phyloP scores from a whole-genome alignment of 2,888 invertebrate species.

The Pristionchus japonicus region DNA sequence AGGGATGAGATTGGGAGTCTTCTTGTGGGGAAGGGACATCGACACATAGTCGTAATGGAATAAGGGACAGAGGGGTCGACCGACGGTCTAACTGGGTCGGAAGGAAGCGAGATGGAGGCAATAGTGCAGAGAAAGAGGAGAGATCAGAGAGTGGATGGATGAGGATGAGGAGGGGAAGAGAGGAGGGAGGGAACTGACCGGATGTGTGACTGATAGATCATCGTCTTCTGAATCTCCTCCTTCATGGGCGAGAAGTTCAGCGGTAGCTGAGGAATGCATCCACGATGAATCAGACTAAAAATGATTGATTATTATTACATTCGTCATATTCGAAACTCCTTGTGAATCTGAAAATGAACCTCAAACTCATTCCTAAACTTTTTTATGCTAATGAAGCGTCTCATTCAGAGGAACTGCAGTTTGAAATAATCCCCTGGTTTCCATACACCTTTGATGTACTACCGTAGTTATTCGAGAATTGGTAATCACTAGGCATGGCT shows the following conservation, averaged over 20 bases:
- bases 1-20: constrained; percentile 17
- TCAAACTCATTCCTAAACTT: no score
- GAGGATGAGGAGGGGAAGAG: not conserved
- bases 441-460: no score
- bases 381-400: no score
- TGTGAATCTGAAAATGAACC: no score
- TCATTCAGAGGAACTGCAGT: no score
- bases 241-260: constrained; percentile 30
- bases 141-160: not conserved
- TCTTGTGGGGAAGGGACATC: not conserved
- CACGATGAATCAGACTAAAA: constrained; percentile 32
- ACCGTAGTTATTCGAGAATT: no score
- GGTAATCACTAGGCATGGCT: no score
- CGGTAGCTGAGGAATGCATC: constrained; percentile 39
- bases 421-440: no score
- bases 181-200: not conserved
- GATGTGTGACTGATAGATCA: constrained; percentile 8
- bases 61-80: not conserved
- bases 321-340: no score
- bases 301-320: not conserved
- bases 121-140: constrained; percentile 43
- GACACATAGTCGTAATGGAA: constrained; percentile 38
- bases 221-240: constrained; percentile 42
- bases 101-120: not conserved
- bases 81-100: constrained; percentile 23